Evolutionary conservation across 2,113 vertebrate species (phyloP).

Genomic region (Ceyx melanurus): DNA sequence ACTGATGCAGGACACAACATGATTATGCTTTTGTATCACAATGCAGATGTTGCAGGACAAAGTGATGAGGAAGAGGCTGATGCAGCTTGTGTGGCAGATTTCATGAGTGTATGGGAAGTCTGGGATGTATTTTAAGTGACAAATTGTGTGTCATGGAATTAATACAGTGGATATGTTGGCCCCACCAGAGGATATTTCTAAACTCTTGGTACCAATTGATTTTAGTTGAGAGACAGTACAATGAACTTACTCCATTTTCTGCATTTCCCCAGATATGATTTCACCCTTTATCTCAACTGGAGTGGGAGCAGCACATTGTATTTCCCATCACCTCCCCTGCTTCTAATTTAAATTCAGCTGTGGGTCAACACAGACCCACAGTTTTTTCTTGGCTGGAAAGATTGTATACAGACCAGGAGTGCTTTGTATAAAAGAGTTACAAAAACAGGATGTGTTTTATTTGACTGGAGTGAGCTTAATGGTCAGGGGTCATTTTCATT

Average conservation of each 20-base stretch:
- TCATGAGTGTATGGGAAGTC: neutral
- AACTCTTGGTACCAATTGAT: neutral
- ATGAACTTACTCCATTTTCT: neutral
- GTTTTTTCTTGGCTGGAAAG: neutral
- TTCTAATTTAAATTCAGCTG: constrained; percentile 1
- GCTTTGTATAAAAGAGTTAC: constrained; percentile 16
- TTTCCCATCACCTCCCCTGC: neutral
- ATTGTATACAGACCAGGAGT: neutral
- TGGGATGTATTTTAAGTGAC: neutral
- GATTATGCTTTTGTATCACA: neutral
- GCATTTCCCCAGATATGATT: neutral
- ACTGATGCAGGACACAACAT: neutral
- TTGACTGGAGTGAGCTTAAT: constrained; percentile 28
- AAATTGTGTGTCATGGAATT: neutral
- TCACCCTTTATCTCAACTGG: neutral
- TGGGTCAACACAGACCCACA: neutral
- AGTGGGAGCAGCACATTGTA: neutral
- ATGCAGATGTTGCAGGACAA: neutral
- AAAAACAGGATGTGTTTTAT: constrained; percentile 66
- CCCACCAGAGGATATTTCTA: neutral
- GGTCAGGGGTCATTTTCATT: constrained; percentile 41
- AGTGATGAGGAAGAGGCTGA: neutral
- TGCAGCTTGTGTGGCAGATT: neutral
- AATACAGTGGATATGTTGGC: neutral
- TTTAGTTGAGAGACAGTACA: neutral